Evolutionary conservation across 2,888 invertebrate species (phyloP).

Genomic region (Labia minor): DNA sequence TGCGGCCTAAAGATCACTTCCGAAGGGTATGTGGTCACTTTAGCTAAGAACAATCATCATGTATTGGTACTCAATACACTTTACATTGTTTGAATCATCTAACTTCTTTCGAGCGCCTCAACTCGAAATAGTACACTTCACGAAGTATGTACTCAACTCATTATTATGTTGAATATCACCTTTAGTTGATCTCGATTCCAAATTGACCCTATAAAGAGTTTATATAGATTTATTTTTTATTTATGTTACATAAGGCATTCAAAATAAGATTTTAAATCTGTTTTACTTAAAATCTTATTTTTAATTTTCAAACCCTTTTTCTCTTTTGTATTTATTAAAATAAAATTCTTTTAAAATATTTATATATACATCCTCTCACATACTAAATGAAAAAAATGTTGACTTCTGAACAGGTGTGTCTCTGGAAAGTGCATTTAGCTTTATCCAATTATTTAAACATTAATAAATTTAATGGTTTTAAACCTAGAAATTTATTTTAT

Average conservation of each 20-base stretch:
- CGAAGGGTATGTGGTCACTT: conserved; percentile 88
- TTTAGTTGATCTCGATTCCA: conserved; percentile 19
- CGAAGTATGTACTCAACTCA: conserved; percentile 26
- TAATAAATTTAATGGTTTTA: conserved; percentile 6
- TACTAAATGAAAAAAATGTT: conserved; percentile 27
- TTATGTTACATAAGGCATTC: not conserved
- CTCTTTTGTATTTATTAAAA: conserved; percentile 42
- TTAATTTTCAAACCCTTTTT: conserved; percentile 40
- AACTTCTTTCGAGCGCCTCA: not conserved
- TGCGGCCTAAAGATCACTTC: conserved; percentile 95
- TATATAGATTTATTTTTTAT: conserved; percentile 14
- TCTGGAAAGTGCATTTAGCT: conserved; percentile 22
- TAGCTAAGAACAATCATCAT: conserved; percentile 98
- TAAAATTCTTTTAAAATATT: conserved; percentile 50
- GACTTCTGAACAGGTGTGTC: not conserved
- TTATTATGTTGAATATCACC: conserved; percentile 24
- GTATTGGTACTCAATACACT: conserved; percentile 91
- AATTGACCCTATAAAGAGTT: conserved; percentile 17
- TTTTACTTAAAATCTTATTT: conserved; percentile 18
- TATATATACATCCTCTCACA: conserved; percentile 35
- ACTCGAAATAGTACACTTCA: not conserved
- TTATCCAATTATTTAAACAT: conserved; percentile 20
- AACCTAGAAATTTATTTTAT: conserved; percentile 19
- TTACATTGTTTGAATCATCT: conserved; percentile 71
- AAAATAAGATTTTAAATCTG: conserved; percentile 4